phyloP scores from a whole-genome alignment of 2,888 invertebrate species.

The Arge pagana region DNA sequence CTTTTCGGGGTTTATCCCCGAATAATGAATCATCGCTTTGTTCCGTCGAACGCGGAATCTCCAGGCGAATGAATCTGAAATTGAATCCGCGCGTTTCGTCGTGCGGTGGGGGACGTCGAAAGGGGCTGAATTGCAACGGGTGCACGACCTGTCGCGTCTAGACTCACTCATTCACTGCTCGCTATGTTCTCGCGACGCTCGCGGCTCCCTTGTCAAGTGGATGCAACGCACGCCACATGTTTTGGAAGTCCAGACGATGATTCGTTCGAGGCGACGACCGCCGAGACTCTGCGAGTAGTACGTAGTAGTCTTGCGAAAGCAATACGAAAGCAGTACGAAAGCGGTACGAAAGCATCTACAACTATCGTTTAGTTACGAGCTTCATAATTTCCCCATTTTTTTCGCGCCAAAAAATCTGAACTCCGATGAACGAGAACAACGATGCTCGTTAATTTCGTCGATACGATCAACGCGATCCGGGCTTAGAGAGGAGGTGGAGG shows the following conservation, averaged over 20 bases:
- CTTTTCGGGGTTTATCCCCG: conserved; percentile 14
- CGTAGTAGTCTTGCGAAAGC: no score
- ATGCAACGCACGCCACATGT: conserved; percentile 31
- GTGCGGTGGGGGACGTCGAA: no score
- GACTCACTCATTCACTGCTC: conserved; percentile 45
- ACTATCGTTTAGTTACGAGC: no score
- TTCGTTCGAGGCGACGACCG: no score
- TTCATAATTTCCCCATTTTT: not conserved
- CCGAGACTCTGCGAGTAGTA: no score
- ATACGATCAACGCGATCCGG: conserved; percentile 6
- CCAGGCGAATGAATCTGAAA: conserved; percentile 23
- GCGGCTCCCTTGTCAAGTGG: conserved; percentile 24
- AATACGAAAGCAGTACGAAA: no score
- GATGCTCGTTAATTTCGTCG: no score
- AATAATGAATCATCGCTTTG: conserved; percentile 18
- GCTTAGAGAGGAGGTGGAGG: conserved; percentile 7
- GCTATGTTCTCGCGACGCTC: conserved; percentile 8
- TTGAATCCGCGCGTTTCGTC: conserved; percentile 18
- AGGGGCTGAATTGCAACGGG: conserved; percentile 42
- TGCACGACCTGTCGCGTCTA: conserved; percentile 46
- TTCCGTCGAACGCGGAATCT: no score
- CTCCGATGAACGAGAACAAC: no score
- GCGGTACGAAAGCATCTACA: no score
- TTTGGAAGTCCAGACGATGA: conserved; percentile 43
- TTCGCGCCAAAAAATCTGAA: conserved; percentile 24